Base-by-base conservation (phyloP, 2,113 vertebrate genomes). In the Anhinga rufa region DNA sequence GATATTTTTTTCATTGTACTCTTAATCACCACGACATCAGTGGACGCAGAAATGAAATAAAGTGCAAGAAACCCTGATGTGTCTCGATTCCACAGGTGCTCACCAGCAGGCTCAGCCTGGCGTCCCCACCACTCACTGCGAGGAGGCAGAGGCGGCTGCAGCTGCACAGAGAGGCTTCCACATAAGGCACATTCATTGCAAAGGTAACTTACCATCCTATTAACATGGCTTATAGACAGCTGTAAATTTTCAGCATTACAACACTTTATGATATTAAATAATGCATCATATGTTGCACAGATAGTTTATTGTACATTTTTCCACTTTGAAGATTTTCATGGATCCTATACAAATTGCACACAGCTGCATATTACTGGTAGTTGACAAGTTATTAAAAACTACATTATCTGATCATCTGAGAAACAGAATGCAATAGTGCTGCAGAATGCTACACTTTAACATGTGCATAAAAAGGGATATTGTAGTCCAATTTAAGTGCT, bases 331-430 rank as follows among this genome's bases (percentile, higher is more conserved):
- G 91, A 74, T 66, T 95, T 96, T 87, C 4, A 54, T 80, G 70
- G 84, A 87, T 87, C 86, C 72, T 76, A 14, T 26, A 93, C 54
- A n/a, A 91, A 92, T 36, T 76, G 92, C 77, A 69, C 49, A 72
- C 91, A 97, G 86, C 74, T 94, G 93, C 78, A 5, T 92, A 70
- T 90, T 77, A 69, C 62, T 66, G 70, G 54, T 21, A 85, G 83
- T 74, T 91, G 88, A 96, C 95, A 91, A 93, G 92, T 91, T 97
- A 89, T 90, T 91, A 89, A 96, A 96, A 96, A 93, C 77, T 72
- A 93, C 81, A 79, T 91, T 95, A 95, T 77, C 94, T 89, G 91
- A 93, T 95, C 79, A 87, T 85, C 31, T 60, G 34, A 85, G 70
- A 74, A 89, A 61, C 9, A 26, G 57, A 86, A 79, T 51, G 77